phyloP scores from a whole-genome alignment of 2,888 invertebrate species.

The Eilema sororculum region DNA sequence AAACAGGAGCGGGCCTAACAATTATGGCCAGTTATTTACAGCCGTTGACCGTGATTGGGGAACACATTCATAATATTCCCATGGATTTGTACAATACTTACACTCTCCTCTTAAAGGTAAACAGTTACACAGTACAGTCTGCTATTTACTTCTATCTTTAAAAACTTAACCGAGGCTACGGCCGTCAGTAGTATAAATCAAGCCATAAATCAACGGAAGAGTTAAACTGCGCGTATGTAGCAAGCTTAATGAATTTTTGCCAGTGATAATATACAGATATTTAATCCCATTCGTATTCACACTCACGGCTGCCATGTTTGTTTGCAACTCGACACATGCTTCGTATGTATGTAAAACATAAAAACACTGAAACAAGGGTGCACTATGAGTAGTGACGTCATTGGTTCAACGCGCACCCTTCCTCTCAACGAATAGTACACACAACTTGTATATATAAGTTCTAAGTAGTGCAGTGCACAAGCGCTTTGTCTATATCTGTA shows the following conservation, averaged over 20 bases:
- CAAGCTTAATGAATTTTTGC: conserved; percentile 39
- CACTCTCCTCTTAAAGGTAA: neutral
- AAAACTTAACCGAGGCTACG: neutral
- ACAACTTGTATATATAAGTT: conserved; percentile 35
- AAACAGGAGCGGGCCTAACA: no score
- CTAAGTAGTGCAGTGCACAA: conserved; percentile 40
- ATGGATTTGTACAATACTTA: neutral
- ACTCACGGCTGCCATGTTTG: conserved; percentile 64
- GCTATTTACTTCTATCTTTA: neutral
- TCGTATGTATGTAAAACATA: conserved; percentile 44
- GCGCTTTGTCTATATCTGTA: conserved; percentile 40
- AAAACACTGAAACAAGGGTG: conserved; percentile 55
- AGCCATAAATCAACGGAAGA: neutral
- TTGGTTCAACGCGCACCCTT: conserved; percentile 80
- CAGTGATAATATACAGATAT: conserved; percentile 48
- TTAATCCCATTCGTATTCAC: conserved; percentile 61
- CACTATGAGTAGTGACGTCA: conserved; percentile 73
- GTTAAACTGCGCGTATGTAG: conserved; percentile 12
- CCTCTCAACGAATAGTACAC: conserved; percentile 36
- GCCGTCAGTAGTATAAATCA: neutral
- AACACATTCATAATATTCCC: no score
- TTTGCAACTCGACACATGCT: conserved; percentile 45
- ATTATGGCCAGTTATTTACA: no score
- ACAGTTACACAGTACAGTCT: neutral
- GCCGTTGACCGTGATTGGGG: no score